Conservation (phyloP, 1,140 invertebrate genomes). For the roundworm (Caenorhabditis elegans) region DNA sequence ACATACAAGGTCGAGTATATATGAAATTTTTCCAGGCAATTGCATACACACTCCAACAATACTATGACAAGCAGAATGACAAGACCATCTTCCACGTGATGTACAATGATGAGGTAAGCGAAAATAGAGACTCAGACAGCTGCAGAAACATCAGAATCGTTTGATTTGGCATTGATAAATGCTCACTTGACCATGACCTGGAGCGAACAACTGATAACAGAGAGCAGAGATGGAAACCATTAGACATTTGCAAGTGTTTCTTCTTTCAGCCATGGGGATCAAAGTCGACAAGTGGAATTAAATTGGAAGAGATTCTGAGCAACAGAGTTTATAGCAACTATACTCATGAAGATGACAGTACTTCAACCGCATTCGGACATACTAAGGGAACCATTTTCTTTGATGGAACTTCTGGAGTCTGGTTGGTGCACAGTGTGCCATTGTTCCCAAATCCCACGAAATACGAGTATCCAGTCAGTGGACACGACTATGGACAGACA, state of each 20-base stretch:
- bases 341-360: background rate
- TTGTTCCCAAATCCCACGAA: conserved; percentile 45
- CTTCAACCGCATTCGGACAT: background rate
- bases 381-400: conserved; percentile 49
- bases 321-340: background rate
- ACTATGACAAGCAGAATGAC: conserved; percentile 44
- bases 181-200: background rate
- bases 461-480: conserved; percentile 49
- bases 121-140: background rate
- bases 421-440: conserved; percentile 54
- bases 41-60: conserved; percentile 53
- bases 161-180: background rate
- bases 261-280: conserved; percentile 13
- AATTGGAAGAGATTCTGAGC: background rate
- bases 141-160: background rate
- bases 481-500: conserved; percentile 52
- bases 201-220: background rate
- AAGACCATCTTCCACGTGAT: conserved; percentile 49
- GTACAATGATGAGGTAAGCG: conserved; percentile 52
- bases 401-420: conserved; percentile 46
- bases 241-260: background rate
- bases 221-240: background rate
- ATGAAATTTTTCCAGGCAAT: conserved; percentile 46
- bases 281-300: background rate
- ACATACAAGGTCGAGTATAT: too few species aligned